phyloP scores from a whole-genome alignment of 2,888 invertebrate species.

The Lucinisca nassula region DNA sequence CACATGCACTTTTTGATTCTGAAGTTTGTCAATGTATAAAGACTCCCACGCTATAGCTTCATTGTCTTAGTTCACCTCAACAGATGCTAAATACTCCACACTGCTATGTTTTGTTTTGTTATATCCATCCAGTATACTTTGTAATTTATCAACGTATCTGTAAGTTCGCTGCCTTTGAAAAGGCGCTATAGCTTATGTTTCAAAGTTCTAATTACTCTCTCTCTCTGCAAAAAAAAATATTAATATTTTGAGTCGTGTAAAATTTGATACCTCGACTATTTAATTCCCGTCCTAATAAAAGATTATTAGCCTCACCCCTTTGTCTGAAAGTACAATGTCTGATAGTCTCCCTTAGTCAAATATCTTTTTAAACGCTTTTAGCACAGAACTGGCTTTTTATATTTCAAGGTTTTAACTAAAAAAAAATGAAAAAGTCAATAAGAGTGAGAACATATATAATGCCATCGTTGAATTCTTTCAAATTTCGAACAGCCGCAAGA shows the following conservation, averaged over 20 bases:
- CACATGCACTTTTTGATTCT: too few species aligned
- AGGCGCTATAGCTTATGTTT: not conserved
- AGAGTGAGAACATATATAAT: constrained; percentile 8
- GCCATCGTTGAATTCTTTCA: not conserved
- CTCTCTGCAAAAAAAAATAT: constrained; percentile 5
- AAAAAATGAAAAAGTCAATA: constrained; percentile 27
- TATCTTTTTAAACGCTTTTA: not conserved
- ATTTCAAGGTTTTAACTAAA: constrained; percentile 7
- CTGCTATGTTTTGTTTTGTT: too few species aligned
- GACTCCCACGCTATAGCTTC: too few species aligned
- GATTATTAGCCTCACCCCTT: constrained; percentile 27
- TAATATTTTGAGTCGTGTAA: constrained; percentile 23
- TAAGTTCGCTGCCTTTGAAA: constrained; percentile 29
- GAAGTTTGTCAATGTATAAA: too few species aligned
- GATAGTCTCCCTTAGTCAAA: not conserved
- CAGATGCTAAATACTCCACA: too few species aligned
- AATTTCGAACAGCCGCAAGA: constrained; percentile 17
- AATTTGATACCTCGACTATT: not conserved
- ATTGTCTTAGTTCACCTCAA: too few species aligned
- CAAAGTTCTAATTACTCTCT: constrained; percentile 11
- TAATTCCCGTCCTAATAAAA: not conserved
- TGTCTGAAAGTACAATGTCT: constrained; percentile 3
- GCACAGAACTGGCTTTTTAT: not conserved
- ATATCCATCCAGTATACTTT: constrained; percentile 34
- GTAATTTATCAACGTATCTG: constrained; percentile 22